Evolutionary conservation across 2,888 invertebrate species (phyloP), one percentile per base, ranked within the genome.

Genomic region (Amphipoea lucens): DNA sequence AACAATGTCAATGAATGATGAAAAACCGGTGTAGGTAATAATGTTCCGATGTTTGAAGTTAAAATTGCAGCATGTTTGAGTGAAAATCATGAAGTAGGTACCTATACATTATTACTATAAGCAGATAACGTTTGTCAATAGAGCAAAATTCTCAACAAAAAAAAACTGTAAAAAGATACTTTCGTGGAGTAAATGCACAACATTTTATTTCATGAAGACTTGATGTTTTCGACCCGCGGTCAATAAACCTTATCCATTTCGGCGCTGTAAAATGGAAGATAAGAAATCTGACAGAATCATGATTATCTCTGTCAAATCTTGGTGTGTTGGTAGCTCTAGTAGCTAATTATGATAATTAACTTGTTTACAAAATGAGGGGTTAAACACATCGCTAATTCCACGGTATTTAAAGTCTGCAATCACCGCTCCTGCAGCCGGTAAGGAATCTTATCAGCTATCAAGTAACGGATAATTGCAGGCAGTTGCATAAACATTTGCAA

Each of bases 381-480:
- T 77, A 36, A 17, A 65, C 14, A 63, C 66, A 20, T 67, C 6
- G 14, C 20, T 12, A 70, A 42, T 69, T 60, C 2, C 2, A 51
- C 57, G 36, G 12, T 51, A 71, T 72, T 60, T n/a, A 40, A 62
- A 57, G 11, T 40, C 2, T 14, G 42, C 29, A 70, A 73, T 17
- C 3, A 66, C 62, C 40, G n/a, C 76, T 67, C 36, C 17, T 65
- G 48, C 9, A 65, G n/a, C 54, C 72, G 54, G 63, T 20, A 65
- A 75, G 74, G 23, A 84, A 81, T 77, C 36, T 84, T 82, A 87
- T 85, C 85, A 79, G 63, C 20, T 68, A 82, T 73, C 45, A 70
- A 70, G 48, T n/a, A 45, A 54, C 12, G n/a, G 36, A 42, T 81
- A 87, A 84, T 79, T 78, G 65, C 76, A 65, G 75, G 48, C 45